phyloP scores from a whole-genome alignment of 2,797 vertebrate genomes.

The Pangasius macronema region DNA sequence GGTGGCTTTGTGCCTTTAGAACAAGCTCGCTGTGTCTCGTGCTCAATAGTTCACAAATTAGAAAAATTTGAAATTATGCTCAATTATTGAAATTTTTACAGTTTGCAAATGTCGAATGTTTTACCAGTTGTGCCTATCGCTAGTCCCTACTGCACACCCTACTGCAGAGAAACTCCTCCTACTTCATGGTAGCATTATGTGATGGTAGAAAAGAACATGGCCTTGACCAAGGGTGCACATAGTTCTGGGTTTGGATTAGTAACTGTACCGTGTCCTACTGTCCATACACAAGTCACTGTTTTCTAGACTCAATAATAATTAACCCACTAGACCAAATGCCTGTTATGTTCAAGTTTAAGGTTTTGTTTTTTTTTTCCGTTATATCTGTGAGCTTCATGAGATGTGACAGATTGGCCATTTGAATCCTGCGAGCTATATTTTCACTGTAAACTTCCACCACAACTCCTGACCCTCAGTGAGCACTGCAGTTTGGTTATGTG shows the following conservation, averaged over 20 bases:
- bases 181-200: not conserved
- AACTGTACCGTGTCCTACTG: not conserved
- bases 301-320: not conserved
- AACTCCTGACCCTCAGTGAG: not conserved
- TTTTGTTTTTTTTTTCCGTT: conserved; percentile 6
- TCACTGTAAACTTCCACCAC: not conserved
- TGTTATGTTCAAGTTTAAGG: conserved; percentile 1
- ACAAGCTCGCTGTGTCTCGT: not conserved
- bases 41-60: too few species aligned
- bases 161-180: not conserved
- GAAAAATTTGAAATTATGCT: too few species aligned
- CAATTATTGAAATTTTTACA: not conserved
- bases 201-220: not conserved
- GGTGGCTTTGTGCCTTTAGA: not conserved
- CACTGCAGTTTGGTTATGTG: not conserved
- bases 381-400: not conserved
- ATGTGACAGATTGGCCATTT: not conserved
- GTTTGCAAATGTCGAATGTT: not conserved
- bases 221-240: not conserved
- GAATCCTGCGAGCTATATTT: not conserved
- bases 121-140: not conserved
- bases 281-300: not conserved
- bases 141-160: not conserved
- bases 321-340: not conserved
- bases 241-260: not conserved